A percentile compares a stretch with the other conserved stretches of the same genome.
phyloP scores from a whole-genome alignment of 2,888 invertebrate species.

The Nebria brevicollis region DNA sequence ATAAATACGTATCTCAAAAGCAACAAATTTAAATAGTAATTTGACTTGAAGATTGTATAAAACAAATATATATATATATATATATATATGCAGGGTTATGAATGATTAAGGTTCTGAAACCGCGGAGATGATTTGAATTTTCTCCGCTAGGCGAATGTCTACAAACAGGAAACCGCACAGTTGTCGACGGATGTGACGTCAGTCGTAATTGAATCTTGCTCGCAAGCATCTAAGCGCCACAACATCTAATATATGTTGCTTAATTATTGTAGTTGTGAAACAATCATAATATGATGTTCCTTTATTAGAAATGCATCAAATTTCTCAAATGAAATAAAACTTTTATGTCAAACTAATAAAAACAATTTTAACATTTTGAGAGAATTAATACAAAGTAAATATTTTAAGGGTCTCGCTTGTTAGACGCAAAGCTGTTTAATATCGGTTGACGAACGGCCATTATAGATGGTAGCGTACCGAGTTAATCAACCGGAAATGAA shows the following conservation, averaged over 20 bases:
- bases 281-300: neutral
- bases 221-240: neutral
- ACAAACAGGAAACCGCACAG: neutral
- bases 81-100: neutral
- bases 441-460: neutral
- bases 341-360: neutral
- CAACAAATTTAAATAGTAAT: too few species aligned
- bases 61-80: neutral
- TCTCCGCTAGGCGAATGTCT: neutral
- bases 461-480: neutral
- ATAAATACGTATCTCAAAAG: too few species aligned
- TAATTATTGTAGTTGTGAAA: neutral
- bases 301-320: too few species aligned
- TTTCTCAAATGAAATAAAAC: too few species aligned
- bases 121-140: neutral
- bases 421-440: slow-evolving; percentile 2
- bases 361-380: neutral
- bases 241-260: neutral
- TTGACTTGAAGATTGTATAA: too few species aligned
- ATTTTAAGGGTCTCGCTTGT: neutral
- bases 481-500: slow-evolving; percentile 15
- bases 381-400: neutral
- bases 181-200: slow-evolving; percentile 8
- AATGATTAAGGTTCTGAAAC: neutral
- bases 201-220: slow-evolving; percentile 13